Evolutionary conservation across 1,140 invertebrate species (phyloP), one percentile per base, ranked within the genome.

Genomic region (Drosophila pachea): DNA sequence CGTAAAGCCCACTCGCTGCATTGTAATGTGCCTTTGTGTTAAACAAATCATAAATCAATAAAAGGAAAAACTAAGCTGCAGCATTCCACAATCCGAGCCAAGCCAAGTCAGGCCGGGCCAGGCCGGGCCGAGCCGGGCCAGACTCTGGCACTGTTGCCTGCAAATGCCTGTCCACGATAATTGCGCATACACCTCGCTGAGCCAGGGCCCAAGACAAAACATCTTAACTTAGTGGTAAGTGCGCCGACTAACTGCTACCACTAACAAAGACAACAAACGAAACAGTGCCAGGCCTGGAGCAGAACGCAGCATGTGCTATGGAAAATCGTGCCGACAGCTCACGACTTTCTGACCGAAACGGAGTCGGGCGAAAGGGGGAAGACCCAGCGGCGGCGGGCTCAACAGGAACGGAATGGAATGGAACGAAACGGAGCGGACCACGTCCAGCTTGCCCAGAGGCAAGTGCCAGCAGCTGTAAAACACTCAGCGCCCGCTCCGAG

Each of bases 11-110:
- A 82, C 71, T 71, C 78, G 55, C 16, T 38, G 54, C 78, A 82
- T 77, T 79, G 81, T 84, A 84, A 84, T 84, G 79, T 70, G 81
- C 81, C 81, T 84, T 84, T 84, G 79, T 86, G 79, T 84, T 84
- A 84, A 84, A 84, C 79, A 84, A 84, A 84, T 84, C 79, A 84
- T 84, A 84, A 84, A 84, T 84, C 79, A 84, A 84, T 84, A 84
- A 84, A 84, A 84, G 76, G 81, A 86, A 84, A 86, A 86, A 84
- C 76, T 86, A 84, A 84, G 81, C 74, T 60, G 56, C 69, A 65
- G 81, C 73, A 84, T 86, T 86, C 79, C 79, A 84, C 35, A 49
- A 50, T 12, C 31, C 29, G 4, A 11, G 31, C 45, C 16, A 31
- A 12, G 35, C 7, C 33, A 35, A 32, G 12, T 9, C 31, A 8